phyloP scores from a whole-genome alignment of 1,140 invertebrate species.

The Euwallacea fornicatus region DNA sequence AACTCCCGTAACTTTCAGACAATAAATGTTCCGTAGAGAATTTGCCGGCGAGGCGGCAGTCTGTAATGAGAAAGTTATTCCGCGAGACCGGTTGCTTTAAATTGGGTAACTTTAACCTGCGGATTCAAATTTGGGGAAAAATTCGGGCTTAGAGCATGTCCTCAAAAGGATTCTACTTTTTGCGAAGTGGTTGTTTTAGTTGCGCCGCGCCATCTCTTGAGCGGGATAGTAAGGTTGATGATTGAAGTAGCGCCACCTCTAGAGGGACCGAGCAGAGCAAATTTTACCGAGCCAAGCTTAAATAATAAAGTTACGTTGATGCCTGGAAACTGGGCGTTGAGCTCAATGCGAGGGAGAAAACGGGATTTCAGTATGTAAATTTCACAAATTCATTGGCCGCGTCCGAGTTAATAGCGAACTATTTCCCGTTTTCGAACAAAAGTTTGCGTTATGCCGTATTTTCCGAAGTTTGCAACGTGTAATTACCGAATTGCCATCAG shows the following conservation, averaged over 20 bases:
- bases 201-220: not conserved
- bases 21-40: conserved; percentile 5
- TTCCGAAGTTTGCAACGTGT: conserved; percentile 11
- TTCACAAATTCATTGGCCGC: conserved; percentile 10
- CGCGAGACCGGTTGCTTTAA: not conserved
- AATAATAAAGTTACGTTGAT: not conserved
- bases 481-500: conserved; percentile 12
- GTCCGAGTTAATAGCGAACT: conserved; percentile 8
- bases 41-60: not conserved
- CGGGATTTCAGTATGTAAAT: conserved; percentile 8
- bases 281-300: not conserved
- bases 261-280: not conserved
- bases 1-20: conserved; percentile 1
- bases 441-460: conserved; percentile 12
- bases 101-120: not conserved
- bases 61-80: conserved; percentile 1
- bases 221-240: not conserved
- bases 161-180: too few species aligned
- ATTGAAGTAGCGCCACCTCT: not conserved
- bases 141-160: too few species aligned
- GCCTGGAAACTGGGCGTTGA: not conserved
- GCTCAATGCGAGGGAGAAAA: not conserved
- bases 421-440: conserved; percentile 15
- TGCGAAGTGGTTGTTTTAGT: not conserved
- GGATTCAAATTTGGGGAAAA: too few species aligned